Evolutionary conservation across 2,797 vertebrate genomes (phyloP).

Genomic region (Anas flavirostris): DNA sequence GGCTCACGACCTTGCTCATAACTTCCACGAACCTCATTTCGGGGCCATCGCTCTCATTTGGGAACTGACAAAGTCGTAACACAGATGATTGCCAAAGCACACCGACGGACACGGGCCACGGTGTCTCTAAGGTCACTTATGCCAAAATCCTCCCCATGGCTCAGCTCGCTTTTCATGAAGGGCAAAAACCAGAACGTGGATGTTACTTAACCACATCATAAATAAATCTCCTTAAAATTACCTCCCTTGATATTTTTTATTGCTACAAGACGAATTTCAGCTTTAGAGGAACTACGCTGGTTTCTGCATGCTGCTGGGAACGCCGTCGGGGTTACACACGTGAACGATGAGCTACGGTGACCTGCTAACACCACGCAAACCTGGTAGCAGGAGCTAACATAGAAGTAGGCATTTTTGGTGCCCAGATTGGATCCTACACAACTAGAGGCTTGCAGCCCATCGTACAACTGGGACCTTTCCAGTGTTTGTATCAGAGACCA

Average conservation of each 20-base stretch:
- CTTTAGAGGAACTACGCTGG: neutral
- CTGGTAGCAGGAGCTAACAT: neutral
- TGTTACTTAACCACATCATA: neutral
- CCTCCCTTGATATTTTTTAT: neutral
- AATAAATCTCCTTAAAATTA: slow-evolving; percentile 25
- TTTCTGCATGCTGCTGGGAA: neutral
- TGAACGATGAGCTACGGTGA: neutral
- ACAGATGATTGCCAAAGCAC: neutral
- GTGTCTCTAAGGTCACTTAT: neutral
- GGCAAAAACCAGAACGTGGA: neutral
- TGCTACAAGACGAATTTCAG: neutral
- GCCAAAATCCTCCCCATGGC: neutral
- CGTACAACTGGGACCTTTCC: neutral
- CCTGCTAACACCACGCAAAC: neutral
- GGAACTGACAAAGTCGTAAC: neutral
- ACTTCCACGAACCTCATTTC: neutral
- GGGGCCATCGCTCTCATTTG: slow-evolving; percentile 15
- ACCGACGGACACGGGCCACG: fast-evolving
- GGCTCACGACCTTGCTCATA: neutral
- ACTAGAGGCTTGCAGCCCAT: neutral
- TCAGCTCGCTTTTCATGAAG: neutral
- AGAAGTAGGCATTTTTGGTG: neutral
- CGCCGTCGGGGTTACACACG: neutral
- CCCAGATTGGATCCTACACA: neutral
- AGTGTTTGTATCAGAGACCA: neutral